These are phyloP conservation scores for Anoura caudifer DNA, from an alignment of 2,113 vertebrate species.

Conservation along the genomic window DNA sequence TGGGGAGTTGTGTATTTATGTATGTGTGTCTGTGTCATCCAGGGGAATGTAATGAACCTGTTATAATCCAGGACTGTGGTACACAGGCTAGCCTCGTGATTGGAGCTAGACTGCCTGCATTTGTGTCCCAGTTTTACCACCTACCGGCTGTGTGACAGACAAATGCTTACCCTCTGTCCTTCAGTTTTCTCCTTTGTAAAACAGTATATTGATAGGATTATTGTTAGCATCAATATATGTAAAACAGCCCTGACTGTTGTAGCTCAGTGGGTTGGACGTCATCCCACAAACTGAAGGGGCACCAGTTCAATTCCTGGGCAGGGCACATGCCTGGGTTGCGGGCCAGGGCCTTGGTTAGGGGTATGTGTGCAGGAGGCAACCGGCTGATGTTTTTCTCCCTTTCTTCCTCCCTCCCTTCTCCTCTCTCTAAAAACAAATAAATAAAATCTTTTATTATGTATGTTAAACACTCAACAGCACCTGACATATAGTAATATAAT, in stretches of 20 bases:
- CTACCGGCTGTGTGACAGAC: background rate
- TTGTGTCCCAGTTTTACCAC: background rate
- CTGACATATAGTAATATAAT: background rate
- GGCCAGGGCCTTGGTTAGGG: no score
- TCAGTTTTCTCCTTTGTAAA: constrained; percentile 17
- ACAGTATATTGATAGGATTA: background rate
- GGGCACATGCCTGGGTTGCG: no score
- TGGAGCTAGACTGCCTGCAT: background rate
- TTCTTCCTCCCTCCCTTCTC: no score
- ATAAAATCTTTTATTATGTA: background rate
- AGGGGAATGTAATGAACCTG: background rate
- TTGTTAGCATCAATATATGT: background rate
- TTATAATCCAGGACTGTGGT: background rate
- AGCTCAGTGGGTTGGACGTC: no score
- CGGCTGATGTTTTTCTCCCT: no score
- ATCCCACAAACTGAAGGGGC: no score
- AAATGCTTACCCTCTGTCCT: background rate
- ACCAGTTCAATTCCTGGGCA: no score
- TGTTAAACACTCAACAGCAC: background rate
- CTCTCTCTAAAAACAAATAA: no score
- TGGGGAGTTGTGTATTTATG: background rate
- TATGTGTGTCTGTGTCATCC: background rate
- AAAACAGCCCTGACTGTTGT: background rate
- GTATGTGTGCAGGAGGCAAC: no score
- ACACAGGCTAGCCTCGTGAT: background rate